Evolutionary conservation across 2,888 invertebrate genomes (phyloP), one percentile per base, ranked within the genome.

Genomic region (Eilema depressum): DNA sequence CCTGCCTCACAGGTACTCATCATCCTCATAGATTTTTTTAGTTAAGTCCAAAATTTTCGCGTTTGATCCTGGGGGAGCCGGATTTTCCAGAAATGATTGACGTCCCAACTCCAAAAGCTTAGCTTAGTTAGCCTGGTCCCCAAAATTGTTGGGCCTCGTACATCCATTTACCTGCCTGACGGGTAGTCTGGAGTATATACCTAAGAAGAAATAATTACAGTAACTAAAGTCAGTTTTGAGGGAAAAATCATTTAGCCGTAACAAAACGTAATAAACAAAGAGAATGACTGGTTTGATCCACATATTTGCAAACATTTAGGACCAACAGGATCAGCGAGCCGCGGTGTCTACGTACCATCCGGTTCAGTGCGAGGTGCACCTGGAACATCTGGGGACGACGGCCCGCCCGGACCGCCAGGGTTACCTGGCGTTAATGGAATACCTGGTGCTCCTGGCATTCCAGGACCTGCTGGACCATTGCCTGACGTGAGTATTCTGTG

Each of bases 401-500:
- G 97, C 12, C 91, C 93, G 20, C 93, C 95, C 0, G 97, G 97
- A 7, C 94, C 95, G 0, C 94, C 96, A 0, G 97, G 97, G 0
- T 86, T 91, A 12, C 96, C 96, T 0, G 97, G 97, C 1, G 86
- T 91, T 20, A 96, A 96, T 23, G 97, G 97, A 7, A 85, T 89
- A 0, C 96, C 96, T 0, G 97, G 97, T 0, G 96, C 96, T 57
- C 97, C 97, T 0, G 97, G 97, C 0, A 87, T 85, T 20, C 96
- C 96, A 0, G 98, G 98, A 20, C 95, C 96, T 3, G 96, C 97
- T 20, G 98, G 98, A 62, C 96, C 96, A 0, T 95, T 96, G 79
- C 97, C 97, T 57, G 97, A 97, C 91, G 96, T 96, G 84, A 94
- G 94, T 69, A n/a, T 59, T 59, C 26, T 26, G 5, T 26, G 8